These are phyloP conservation scores for Cirrhinus molitorella DNA, from an alignment of 2,797 vertebrate species.

Conservation along the genomic window DNA sequence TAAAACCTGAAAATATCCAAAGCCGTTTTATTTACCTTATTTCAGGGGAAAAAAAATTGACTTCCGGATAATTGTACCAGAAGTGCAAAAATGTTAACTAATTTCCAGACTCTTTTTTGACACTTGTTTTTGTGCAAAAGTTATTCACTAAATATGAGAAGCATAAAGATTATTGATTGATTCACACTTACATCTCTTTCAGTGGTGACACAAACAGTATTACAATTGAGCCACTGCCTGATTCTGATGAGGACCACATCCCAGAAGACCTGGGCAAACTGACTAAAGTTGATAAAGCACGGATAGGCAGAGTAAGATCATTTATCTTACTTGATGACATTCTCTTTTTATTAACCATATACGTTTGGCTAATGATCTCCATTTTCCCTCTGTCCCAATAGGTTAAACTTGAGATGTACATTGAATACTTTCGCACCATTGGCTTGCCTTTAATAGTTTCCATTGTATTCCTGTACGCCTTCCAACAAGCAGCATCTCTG, in stretches of 20 bases:
- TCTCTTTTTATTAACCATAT: not conserved
- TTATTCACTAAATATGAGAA: not conserved
- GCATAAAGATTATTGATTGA: not conserved
- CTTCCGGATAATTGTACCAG: not conserved
- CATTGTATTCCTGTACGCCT: slow-evolving; percentile 83
- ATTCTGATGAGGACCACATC: slow-evolving; percentile 64
- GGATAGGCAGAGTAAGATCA: slow-evolving; percentile 78
- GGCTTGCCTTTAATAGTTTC: slow-evolving; percentile 81
- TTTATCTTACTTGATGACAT: not conserved
- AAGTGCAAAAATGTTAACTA: not conserved
- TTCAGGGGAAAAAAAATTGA: not conserved
- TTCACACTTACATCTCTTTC: slow-evolving; percentile 21
- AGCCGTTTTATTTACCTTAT: not conserved
- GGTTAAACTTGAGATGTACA: slow-evolving; percentile 85
- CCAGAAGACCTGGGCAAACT: slow-evolving; percentile 67
- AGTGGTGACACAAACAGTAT: slow-evolving; percentile 84
- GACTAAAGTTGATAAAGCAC: slow-evolving; percentile 68
- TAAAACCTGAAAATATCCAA: no score
- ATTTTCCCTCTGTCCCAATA: slow-evolving; percentile 69
- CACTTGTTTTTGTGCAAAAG: not conserved
- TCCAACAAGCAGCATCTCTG: slow-evolving; percentile 90
- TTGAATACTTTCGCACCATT: slow-evolving; percentile 86
- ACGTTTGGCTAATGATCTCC: not conserved
- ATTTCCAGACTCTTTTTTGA: not conserved
- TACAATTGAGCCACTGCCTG: slow-evolving; percentile 80